A percentile compares a stretch with the other conserved stretches of the same genome.
phyloP scores from a whole-genome alignment of 1,140 invertebrate species.

The fruit fly (Drosophila melanogaster) region DNA sequence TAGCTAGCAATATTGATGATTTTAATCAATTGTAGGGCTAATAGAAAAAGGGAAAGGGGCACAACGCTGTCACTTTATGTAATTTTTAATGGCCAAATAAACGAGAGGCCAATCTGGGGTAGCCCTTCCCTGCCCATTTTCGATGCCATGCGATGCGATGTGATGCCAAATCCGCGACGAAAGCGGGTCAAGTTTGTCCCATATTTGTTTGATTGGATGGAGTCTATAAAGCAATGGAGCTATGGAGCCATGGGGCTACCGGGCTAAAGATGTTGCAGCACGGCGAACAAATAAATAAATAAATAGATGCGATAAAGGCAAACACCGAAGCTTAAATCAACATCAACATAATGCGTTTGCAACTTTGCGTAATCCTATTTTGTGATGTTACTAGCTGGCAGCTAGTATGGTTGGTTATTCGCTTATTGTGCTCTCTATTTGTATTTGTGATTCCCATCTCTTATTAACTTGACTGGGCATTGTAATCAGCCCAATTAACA shows the following conservation, averaged over 20 bases:
- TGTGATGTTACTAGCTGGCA: constrained; percentile 35
- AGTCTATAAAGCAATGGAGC: background rate
- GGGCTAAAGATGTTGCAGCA: constrained; percentile 61
- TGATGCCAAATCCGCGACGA: constrained; percentile 39
- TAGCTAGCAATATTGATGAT: background rate
- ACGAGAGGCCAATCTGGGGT: constrained; percentile 22
- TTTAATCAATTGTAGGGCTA: background rate
- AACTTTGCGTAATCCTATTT: constrained; percentile 75
- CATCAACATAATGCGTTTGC: constrained; percentile 75
- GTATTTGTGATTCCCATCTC: constrained; percentile 43
- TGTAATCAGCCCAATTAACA: constrained; percentile 68
- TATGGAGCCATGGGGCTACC: background rate
- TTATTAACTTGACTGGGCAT: constrained; percentile 41
- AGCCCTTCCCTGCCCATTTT: constrained; percentile 26
- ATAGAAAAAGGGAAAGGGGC: constrained; percentile 9
- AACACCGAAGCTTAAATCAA: constrained; percentile 65
- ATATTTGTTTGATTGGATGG: constrained; percentile 39
- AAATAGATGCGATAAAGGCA: constrained; percentile 58
- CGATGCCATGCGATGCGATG: background rate
- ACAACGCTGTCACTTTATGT: constrained; percentile 7
- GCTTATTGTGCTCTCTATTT: constrained; percentile 47
- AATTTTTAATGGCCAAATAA: constrained; percentile 28
- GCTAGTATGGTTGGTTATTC: constrained; percentile 33
- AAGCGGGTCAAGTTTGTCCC: constrained; percentile 73
- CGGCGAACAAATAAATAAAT: constrained; percentile 55